A percentile compares a stretch with the other conserved stretches of the same genome.
Evolutionary conservation across 2,888 invertebrate genomes (phyloP).

Genomic region (Scelioninae gen. 1): DNA sequence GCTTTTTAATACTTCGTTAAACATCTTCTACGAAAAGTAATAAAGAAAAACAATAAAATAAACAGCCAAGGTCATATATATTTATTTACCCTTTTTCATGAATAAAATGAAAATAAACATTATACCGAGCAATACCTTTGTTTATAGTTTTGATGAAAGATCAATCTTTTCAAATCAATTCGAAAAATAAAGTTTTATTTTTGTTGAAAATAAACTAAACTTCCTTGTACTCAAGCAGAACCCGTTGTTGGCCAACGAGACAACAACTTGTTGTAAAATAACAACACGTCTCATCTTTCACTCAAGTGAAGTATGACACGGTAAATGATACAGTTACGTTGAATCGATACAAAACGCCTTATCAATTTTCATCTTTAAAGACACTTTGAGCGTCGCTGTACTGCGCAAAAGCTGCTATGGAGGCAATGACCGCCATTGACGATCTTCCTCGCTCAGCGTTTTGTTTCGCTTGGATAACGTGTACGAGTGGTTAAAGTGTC

Average conservation of each 20-base stretch:
- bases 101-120: no score
- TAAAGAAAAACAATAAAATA: no score
- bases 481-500: no score
- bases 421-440: conserved; percentile 55
- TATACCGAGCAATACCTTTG: no score
- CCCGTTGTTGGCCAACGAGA: no score
- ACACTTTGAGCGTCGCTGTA: conserved; percentile 17
- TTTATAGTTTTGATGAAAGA: no score
- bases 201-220: conserved; percentile 8
- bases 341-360: conserved; percentile 38
- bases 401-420: conserved; percentile 36
- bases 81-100: no score
- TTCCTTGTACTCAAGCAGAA: background rate
- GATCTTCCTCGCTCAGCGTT: conserved; percentile 44
- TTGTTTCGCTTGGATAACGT: no score
- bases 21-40: no score
- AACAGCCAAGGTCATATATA: no score
- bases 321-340: conserved; percentile 43
- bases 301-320: conserved; percentile 37
- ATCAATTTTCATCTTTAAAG: conserved; percentile 34
- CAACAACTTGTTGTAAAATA: conserved; percentile 15
- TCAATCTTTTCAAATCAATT: no score
- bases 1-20: no score
- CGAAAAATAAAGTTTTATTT: conserved; percentile 16
- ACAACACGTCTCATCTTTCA: conserved; percentile 7